Percentiles rank a stretch among this genome's conserved stretches.
These are phyloP conservation scores for Poecile atricapillus DNA, from an alignment of 2,113 vertebrate species.

Conservation along the genomic window DNA sequence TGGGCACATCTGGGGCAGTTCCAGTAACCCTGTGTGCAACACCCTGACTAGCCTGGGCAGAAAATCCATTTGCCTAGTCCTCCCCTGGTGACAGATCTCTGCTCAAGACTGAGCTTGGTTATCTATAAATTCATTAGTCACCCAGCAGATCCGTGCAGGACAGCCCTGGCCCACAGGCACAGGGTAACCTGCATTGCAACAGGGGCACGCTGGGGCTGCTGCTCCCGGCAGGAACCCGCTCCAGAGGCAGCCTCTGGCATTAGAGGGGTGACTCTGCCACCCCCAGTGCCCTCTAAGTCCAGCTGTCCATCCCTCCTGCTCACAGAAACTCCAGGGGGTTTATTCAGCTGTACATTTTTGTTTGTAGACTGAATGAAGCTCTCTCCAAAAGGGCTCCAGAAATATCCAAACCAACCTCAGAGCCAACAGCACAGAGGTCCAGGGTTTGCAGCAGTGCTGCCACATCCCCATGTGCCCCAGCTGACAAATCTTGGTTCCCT, in stretches of 20 bases:
- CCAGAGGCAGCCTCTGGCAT: not conserved
- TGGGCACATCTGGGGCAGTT: not conserved
- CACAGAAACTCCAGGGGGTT: not conserved
- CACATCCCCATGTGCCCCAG: accelerated
- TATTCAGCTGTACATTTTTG: not conserved
- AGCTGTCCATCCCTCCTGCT: not conserved
- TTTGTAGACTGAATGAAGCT: not conserved
- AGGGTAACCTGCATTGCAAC: not conserved
- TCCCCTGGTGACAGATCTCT: not conserved
- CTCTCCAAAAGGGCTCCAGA: not conserved
- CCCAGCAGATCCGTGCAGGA: not conserved
- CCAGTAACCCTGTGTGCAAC: not conserved
- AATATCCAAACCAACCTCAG: accelerated
- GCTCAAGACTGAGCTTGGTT: not conserved
- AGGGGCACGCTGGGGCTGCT: not conserved
- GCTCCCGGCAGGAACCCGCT: not conserved
- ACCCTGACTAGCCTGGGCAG: not conserved
- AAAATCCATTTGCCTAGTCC: not conserved
- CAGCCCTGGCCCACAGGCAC: not conserved
- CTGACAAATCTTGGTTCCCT: not conserved
- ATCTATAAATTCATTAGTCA: slow-evolving; percentile 2
- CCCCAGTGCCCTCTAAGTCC: not conserved
- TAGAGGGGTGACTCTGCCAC: not conserved
- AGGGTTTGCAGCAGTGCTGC: not conserved
- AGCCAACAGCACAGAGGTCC: accelerated